Evolutionary conservation across 2,113 vertebrate genomes (phyloP), one percentile per base, ranked within the genome.

Genomic region (Amblyornis subalaris): DNA sequence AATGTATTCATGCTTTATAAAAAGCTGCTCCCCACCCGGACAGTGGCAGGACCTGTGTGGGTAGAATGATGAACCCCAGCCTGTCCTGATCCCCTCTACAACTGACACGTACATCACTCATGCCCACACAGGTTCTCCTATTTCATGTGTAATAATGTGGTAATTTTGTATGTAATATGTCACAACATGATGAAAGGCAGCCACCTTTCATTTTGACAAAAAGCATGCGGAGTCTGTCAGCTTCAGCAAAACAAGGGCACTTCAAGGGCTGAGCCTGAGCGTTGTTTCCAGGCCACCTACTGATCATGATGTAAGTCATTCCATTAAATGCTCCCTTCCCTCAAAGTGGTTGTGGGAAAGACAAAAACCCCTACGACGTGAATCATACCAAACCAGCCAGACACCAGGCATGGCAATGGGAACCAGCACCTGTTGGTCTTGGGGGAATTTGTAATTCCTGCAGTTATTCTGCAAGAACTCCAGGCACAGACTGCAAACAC

Each of bases 161-260:
- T 88, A 50, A 83, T 93, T 93, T 70, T 6, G 2, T 58, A 51
- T n/a, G 36, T 55, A 90, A 90, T 83, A 73, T 88, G 92, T 95
- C 92, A 94, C 35, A 23, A 10, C 0, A 1, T 3, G 16, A 20
- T 31, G 75, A 94, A 92, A 95, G 67, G 90, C 6, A 24, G 40
- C 64, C 80, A 94, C 88, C 85, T 50, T 85, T 96, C 90, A 79
- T 96, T 90, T 72, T 87, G 92, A 96, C 67, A 88, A 94, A 93
- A 94, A 71, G 48, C 88, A 11, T 10, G 50, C 2, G 8, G 62
- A 28, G 50, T 42, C 95, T 88, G 85, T 94, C 93, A 88, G 82
- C 75, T 55, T 54, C 79, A 38, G 62, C 76, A 70, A 82, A 79
- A 29, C 87, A 92, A 93, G 88, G 90, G 92, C 90, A 92, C 72